phyloP scores from a whole-genome alignment of 2,888 invertebrate genomes.

The Entomobrya multifasciata region DNA sequence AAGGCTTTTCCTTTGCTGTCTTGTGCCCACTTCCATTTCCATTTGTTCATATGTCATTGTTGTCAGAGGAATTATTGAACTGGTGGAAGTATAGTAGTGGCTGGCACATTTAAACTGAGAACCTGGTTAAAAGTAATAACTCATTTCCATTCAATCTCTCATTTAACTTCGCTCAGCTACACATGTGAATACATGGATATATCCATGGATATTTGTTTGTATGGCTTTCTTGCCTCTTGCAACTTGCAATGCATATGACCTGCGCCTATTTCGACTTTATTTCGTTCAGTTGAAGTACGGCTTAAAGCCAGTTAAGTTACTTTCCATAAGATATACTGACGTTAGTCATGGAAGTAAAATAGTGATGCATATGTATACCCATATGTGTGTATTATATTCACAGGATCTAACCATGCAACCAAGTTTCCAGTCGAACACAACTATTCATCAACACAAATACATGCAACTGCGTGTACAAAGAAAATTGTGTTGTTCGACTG shows the following conservation, averaged over 20 bases:
- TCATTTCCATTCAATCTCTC: background rate
- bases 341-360: background rate
- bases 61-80: conserved; percentile 55
- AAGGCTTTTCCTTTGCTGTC: conserved; percentile 56
- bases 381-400: too few species aligned
- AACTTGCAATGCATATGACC: too few species aligned
- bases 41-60: conserved; percentile 64
- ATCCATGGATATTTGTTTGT: too few species aligned
- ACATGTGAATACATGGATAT: too few species aligned
- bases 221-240: background rate
- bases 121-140: conserved; percentile 32
- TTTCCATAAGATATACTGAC: too few species aligned
- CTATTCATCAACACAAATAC: conserved; percentile 5
- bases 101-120: conserved; percentile 49
- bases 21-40: conserved; percentile 40
- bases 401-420: background rate
- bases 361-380: background rate
- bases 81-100: background rate
- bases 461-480: background rate
- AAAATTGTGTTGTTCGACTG: conserved; percentile 1
- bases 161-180: too few species aligned
- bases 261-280: too few species aligned
- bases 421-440: conserved; percentile 4
- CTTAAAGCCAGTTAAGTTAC: too few species aligned
- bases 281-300: too few species aligned